phyloP scores from a whole-genome alignment of 2,113 vertebrate species.

The Coturnix japonica region DNA sequence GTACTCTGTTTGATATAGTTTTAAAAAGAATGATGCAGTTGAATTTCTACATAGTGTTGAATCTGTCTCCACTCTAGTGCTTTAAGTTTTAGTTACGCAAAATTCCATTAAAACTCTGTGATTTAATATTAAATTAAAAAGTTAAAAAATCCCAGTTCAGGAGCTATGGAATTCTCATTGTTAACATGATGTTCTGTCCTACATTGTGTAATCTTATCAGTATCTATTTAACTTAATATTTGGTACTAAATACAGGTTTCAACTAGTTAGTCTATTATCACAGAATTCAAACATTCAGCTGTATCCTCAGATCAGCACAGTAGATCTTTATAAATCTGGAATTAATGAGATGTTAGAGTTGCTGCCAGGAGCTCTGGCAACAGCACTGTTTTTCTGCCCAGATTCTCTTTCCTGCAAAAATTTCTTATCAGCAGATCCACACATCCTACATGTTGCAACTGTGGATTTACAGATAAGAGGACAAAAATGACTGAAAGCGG shows the following conservation, averaged over 20 bases:
- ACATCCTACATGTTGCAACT: slow-evolving; percentile 39
- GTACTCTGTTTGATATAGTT: neutral
- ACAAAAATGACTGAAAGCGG: slow-evolving; percentile 35
- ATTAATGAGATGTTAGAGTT: slow-evolving; percentile 68
- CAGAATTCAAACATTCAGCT: slow-evolving; percentile 32
- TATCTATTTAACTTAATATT: slow-evolving; percentile 21
- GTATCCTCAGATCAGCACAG: slow-evolving; percentile 34
- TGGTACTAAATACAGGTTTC: neutral
- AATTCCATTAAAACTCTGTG: neutral
- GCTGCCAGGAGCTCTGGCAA: slow-evolving; percentile 62
- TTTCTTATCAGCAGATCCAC: slow-evolving; percentile 66
- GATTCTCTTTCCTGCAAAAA: slow-evolving; percentile 27
- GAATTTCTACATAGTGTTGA: neutral
- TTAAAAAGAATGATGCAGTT: neutral
- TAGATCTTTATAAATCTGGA: slow-evolving; percentile 67
- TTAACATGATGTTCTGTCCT: neutral
- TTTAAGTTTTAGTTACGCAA: neutral
- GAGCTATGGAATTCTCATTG: neutral
- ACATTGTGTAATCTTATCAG: neutral
- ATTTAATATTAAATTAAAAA: neutral
- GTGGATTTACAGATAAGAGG: slow-evolving; percentile 51
- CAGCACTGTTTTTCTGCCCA: slow-evolving; percentile 52
- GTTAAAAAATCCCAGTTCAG: neutral
- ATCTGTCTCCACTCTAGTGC: neutral
- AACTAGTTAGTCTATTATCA: neutral